Evolutionary conservation across 2,113 vertebrate species (phyloP), one percentile per base, ranked within the genome.

Genomic region (Austrofundulus limnaeus): DNA sequence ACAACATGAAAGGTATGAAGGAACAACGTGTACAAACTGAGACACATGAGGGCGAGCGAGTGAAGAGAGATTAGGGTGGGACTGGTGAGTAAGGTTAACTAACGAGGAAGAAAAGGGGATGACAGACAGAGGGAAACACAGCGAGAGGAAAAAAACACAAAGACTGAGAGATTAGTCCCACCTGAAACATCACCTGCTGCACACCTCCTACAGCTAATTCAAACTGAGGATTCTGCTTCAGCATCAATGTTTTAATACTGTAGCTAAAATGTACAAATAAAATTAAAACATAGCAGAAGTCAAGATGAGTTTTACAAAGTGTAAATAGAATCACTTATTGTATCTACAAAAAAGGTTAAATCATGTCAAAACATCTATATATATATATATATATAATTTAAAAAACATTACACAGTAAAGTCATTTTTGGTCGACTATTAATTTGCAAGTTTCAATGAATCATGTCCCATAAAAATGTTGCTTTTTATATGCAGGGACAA

Each of bases 91-190:
- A 52, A 55, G 63, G 66, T 1, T 46, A 61, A 58, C 38, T 10
- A 72, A 66, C 57, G 65, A 63, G 53, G 46, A 52, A 54, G 52
- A 61, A 52, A 57, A 34, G 64, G n/a, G 46, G 70, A 81, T 78
- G 80, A 80, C 43, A 77, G 80, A 81, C 59, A 48, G 59, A 42
- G 50, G 57, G 59, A 69, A 66, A 24, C 21, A 34, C 5, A 24
- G 57, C 49, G 78, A 68, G 31, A 34, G 31, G 31, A 34, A 34
- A 10, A 34, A 34, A 34, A 34, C 31, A 34, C 31, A 34, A 34
- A 34, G 31, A 34, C 31, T 34, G 9, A 34, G 31, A 34, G 31
- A 34, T 34, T 5, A 34, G 10, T 34, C 64, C 66, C 53, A 75
- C 54, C 34, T 50, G 31, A 0, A 42, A 43, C 38, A 61, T 71